A percentile compares a stretch with the other conserved stretches of the same genome.
phyloP scores from a whole-genome alignment of 2,113 vertebrate genomes.

The Cygnus buccinator region DNA sequence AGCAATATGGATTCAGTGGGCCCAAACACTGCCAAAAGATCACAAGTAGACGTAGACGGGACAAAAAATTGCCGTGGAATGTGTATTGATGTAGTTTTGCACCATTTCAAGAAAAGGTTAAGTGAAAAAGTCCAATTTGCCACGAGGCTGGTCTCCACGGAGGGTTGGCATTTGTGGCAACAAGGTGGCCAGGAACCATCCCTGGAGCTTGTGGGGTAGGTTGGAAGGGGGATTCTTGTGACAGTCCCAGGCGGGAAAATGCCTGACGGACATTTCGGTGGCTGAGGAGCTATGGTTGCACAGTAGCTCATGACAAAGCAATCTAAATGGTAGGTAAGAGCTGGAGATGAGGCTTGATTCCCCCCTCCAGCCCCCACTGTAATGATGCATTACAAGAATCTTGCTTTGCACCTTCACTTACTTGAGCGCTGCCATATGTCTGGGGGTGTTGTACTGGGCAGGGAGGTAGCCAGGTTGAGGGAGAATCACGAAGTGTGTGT shows the following conservation, averaged over 20 bases:
- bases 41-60: accelerated
- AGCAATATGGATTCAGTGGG: too few relatives aligned
- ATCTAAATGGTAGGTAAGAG: not conserved
- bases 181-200: not conserved
- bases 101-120: not conserved
- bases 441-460: not conserved
- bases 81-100: not conserved
- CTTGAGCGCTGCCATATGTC: accelerated
- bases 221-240: not conserved
- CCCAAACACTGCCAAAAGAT: not conserved
- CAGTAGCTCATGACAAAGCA: not conserved
- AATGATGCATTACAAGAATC: not conserved
- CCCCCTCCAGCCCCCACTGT: too few relatives aligned
- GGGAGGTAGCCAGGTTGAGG: not conserved
- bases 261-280: not conserved
- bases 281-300: not conserved
- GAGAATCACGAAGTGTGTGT: not conserved
- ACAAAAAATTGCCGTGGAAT: not conserved
- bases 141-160: not conserved
- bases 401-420: not conserved
- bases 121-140: not conserved
- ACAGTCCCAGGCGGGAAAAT: not conserved
- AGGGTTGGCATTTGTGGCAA: not conserved
- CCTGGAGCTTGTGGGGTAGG: not conserved
- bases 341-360: not conserved